These are phyloP conservation scores for Saccopteryx bilineata DNA, from an alignment of 2,113 vertebrate species.

Conservation along the genomic window DNA sequence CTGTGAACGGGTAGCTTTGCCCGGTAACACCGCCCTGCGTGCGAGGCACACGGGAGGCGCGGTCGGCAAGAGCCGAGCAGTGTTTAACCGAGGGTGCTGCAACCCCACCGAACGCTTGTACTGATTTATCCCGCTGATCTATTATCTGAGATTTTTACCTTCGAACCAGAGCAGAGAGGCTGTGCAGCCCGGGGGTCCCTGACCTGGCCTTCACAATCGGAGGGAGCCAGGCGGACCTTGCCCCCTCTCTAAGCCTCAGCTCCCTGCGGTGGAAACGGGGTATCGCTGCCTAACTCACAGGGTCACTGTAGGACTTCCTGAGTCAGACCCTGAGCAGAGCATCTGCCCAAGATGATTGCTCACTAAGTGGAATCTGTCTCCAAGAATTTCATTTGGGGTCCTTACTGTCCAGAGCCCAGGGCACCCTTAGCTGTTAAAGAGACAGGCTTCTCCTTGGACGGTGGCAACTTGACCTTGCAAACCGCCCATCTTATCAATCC, in stretches of 20 bases:
- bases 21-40: not conserved
- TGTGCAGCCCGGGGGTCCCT: not conserved
- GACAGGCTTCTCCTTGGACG: not conserved
- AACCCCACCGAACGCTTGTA: not conserved
- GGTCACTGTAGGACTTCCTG: accelerated
- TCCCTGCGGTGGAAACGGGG: not conserved
- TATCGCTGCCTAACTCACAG: not conserved
- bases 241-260: not conserved
- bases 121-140: not conserved
- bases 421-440: not conserved
- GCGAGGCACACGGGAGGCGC: accelerated
- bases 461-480: not conserved
- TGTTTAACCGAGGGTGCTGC: accelerated
- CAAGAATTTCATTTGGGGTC: not conserved
- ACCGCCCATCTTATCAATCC: not conserved
- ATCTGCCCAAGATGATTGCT: not conserved
- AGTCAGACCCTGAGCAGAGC: not conserved
- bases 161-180: not conserved
- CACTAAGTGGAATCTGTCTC: not conserved
- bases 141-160: not conserved
- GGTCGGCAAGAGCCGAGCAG: accelerated
- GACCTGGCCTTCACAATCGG: not conserved
- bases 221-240: not conserved
- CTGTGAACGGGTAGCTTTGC: no score
- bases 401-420: not conserved